phyloP scores from a whole-genome alignment of 2,888 invertebrate species.

The Prenolepis imparis region DNA sequence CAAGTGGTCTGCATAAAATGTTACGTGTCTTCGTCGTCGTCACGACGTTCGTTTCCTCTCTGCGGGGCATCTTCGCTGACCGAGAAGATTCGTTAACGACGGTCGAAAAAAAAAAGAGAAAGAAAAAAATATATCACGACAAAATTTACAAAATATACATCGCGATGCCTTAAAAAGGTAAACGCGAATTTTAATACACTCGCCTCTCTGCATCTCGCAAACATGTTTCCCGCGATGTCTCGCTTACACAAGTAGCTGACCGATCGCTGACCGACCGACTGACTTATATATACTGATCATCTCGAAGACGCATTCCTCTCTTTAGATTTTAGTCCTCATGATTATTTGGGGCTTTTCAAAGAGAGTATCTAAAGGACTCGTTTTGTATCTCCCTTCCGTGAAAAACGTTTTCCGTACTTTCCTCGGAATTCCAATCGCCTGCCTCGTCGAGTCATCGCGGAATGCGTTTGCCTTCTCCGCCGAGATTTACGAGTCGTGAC shows the following conservation, averaged over 20 bases:
- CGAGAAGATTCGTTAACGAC: not conserved
- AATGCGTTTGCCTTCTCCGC: slow-evolving; percentile 16
- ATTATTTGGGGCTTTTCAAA: not conserved
- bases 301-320: not conserved
- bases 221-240: not conserved
- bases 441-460: not conserved
- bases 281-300: not conserved
- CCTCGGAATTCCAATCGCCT: not conserved
- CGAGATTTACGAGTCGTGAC: slow-evolving; percentile 31
- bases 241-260: not conserved
- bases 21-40: not conserved
- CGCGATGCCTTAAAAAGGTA: not conserved
- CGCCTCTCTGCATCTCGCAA: not conserved
- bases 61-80: not conserved
- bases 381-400: not conserved
- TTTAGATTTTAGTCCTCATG: not conserved
- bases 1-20: not conserved
- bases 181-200: not conserved
- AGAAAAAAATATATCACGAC: not conserved
- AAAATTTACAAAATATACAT: not conserved
- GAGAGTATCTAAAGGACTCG: not conserved
- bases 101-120: not conserved
- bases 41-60: not conserved
- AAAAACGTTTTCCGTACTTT: not conserved
- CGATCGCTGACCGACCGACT: not conserved